A percentile compares a stretch with the other conserved stretches of the same genome.
Conservation (phyloP, 2,797 vertebrate species). For the Mormyrus hasselquistii region DNA sequence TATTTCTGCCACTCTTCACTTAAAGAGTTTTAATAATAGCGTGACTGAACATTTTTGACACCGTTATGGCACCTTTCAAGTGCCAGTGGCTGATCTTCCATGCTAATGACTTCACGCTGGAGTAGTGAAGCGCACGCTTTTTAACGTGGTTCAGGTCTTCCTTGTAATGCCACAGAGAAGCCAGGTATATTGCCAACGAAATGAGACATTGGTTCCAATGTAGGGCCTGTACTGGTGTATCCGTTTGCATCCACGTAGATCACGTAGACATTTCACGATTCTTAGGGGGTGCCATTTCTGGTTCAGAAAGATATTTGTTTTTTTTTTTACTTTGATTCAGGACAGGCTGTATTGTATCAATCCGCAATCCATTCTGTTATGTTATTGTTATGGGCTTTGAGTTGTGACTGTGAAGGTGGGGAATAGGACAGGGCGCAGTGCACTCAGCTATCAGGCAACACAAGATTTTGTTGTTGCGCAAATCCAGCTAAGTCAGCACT, state of each 20-base stretch:
- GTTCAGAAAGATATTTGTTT: not conserved
- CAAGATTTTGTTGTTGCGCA: not conserved
- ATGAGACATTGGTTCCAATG: not conserved
- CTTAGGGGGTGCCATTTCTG: not conserved
- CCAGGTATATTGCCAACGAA: not conserved
- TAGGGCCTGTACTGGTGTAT: not conserved
- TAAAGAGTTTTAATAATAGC: constrained; percentile 7
- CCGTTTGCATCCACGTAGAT: not conserved
- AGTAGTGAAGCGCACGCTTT: not conserved
- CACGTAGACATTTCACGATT: not conserved
- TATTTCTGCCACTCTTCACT: not conserved
- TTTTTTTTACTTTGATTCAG: not conserved
- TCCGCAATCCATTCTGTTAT: not conserved
- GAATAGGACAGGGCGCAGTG: not conserved
- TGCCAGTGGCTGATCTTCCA: not conserved
- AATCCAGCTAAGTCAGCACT: not conserved
- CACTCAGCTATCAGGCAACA: not conserved
- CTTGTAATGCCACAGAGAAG: not conserved
- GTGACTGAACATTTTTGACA: not conserved
- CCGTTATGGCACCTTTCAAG: not conserved
- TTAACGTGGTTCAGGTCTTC: not conserved
- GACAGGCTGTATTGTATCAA: not conserved
- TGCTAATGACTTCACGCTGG: not conserved
- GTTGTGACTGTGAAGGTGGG: not conserved
- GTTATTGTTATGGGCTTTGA: not conserved